Evolutionary conservation across 2,113 vertebrate genomes (phyloP).

Genomic region (Coturnix japonica): DNA sequence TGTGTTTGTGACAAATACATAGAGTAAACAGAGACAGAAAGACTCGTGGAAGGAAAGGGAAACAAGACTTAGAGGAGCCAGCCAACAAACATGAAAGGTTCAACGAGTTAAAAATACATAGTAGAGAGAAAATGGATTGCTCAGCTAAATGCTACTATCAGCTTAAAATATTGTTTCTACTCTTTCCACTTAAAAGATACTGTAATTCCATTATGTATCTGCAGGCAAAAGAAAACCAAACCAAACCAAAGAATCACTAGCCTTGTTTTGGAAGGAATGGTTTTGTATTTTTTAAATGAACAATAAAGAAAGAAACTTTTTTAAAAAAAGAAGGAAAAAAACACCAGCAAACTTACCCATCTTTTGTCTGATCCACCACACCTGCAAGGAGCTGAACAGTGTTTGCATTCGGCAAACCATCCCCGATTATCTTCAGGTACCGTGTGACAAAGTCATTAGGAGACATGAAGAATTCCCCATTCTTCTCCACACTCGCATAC

Average conservation of each 20-base stretch:
- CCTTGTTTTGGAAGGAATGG: neutral
- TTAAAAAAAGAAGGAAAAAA: neutral
- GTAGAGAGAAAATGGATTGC: constrained; percentile 2
- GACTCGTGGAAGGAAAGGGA: neutral
- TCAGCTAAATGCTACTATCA: neutral
- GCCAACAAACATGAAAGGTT: constrained; percentile 17
- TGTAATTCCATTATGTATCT: neutral
- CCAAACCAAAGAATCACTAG: neutral
- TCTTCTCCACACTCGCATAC: constrained; percentile 89
- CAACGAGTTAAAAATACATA: constrained; percentile 36
- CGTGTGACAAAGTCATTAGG: constrained; percentile 85
- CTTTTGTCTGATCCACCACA: constrained; percentile 89
- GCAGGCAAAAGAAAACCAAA: neutral
- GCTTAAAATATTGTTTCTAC: neutral
- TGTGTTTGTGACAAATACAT: constrained; percentile 9
- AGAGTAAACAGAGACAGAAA: constrained; percentile 48
- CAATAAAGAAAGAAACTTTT: neutral
- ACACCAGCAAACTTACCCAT: constrained; percentile 77
- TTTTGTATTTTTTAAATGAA: neutral
- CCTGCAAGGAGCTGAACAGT: constrained; percentile 84
- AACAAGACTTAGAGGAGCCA: neutral
- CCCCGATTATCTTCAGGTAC: constrained; percentile 84
- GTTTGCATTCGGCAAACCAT: constrained; percentile 79
- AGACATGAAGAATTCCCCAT: constrained; percentile 87
- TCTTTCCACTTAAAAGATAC: neutral